phyloP scores from a whole-genome alignment of 2,888 invertebrate genomes.

The Dolomedes plantarius region DNA sequence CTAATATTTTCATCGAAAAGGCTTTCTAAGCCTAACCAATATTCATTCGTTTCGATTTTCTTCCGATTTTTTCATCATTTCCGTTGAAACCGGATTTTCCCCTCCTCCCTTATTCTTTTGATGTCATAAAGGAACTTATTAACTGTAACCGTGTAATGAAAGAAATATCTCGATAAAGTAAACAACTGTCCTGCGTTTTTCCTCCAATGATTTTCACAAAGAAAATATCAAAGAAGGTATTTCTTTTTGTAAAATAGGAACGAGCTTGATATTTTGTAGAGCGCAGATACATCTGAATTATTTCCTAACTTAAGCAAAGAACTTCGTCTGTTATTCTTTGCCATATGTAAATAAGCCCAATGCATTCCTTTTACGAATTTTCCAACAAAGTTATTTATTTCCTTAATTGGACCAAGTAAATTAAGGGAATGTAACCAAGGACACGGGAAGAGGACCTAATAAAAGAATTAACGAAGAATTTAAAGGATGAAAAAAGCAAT shows the following conservation, averaged over 20 bases:
- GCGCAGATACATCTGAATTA: too few relatives aligned
- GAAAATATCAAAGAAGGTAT: constrained; percentile 20
- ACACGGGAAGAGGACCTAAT: too few relatives aligned
- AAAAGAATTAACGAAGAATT: too few relatives aligned
- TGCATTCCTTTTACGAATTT: too few relatives aligned
- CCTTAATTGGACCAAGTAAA: too few relatives aligned
- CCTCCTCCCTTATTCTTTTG: constrained; percentile 38
- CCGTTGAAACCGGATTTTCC: constrained; percentile 25
- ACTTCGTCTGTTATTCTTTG: too few relatives aligned
- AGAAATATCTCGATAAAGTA: constrained; percentile 53
- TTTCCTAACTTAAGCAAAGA: too few relatives aligned
- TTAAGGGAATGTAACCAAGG: too few relatives aligned
- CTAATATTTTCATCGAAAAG: constrained; percentile 55
- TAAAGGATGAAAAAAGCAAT: too few relatives aligned
- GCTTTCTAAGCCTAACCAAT: constrained; percentile 51
- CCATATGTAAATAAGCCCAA: too few relatives aligned
- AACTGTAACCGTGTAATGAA: constrained; percentile 37
- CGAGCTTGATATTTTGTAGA: background rate
- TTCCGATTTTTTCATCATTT: constrained; percentile 41
- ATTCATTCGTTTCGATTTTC: constrained; percentile 61
- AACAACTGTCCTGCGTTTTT: constrained; percentile 18
- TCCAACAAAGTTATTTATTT: too few relatives aligned
- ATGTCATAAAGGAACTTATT: constrained; percentile 51
- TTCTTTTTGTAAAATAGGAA: constrained; percentile 31
- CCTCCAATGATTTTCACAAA: constrained; percentile 25